Conservation (phyloP, 2,888 invertebrate genomes). For the Troides oblongomaculatus region DNA sequence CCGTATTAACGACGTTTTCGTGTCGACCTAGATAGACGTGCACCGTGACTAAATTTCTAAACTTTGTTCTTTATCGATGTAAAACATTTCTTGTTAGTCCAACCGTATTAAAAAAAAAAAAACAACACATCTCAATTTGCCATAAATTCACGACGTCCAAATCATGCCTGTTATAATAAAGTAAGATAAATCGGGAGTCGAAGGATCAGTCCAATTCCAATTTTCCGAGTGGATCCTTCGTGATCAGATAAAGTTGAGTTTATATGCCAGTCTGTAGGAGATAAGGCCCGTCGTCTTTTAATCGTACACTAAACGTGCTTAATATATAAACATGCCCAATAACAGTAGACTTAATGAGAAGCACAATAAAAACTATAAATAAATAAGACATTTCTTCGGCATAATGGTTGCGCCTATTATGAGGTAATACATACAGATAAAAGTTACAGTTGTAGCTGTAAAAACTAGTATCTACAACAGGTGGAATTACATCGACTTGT, state of each 20-base stretch:
- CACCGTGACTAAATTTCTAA: slow-evolving; percentile 42
- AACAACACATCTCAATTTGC: neutral
- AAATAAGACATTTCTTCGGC: slow-evolving; percentile 33
- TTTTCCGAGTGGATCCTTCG: slow-evolving; percentile 60
- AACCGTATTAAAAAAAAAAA: too few relatives aligned
- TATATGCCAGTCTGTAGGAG: slow-evolving; percentile 55
- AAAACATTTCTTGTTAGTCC: slow-evolving; percentile 10
- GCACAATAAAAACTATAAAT: slow-evolving; percentile 34
- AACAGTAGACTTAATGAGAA: neutral
- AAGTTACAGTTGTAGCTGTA: slow-evolving; percentile 49
- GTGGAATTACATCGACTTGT: slow-evolving; percentile 58
- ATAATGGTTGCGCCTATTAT: slow-evolving; percentile 39
- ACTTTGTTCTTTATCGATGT: slow-evolving; percentile 33
- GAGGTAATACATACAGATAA: slow-evolving; percentile 42
- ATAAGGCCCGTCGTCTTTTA: slow-evolving; percentile 56
- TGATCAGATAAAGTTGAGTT: slow-evolving; percentile 57
- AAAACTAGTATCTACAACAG: slow-evolving; percentile 66
- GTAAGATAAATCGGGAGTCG: slow-evolving; percentile 11
- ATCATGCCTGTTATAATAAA: slow-evolving; percentile 3
- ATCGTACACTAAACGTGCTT: slow-evolving; percentile 53
- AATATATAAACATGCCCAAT: slow-evolving; percentile 4
- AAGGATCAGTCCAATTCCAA: slow-evolving; percentile 50
- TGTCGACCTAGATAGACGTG: slow-evolving; percentile 57
- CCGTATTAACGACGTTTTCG: slow-evolving; percentile 59
- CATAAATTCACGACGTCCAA: slow-evolving; percentile 7